These are phyloP conservation scores for Oxyscelio sp. DNA, from an alignment of 2,888 invertebrate species.

Conservation along the genomic window DNA sequence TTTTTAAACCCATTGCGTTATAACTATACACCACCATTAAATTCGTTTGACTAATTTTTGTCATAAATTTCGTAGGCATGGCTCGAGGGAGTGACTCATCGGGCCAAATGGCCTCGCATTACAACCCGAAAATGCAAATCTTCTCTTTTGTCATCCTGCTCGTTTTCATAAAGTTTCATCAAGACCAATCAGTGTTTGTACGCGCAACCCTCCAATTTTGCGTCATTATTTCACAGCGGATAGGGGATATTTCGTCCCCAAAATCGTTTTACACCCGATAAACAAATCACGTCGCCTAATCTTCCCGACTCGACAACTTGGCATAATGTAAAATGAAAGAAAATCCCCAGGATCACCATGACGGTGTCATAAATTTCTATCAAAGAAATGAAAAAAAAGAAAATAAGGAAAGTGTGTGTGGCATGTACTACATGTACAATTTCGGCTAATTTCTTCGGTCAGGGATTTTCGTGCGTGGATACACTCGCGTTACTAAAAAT, in stretches of 20 bases:
- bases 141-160: slow-evolving; percentile 68
- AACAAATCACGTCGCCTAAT: slow-evolving; percentile 69
- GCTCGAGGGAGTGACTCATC: slow-evolving; percentile 68
- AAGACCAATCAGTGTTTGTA: slow-evolving; percentile 70
- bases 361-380: slow-evolving; percentile 22
- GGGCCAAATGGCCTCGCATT: slow-evolving; percentile 68
- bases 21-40: slow-evolving; percentile 31
- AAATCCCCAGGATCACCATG: slow-evolving; percentile 28
- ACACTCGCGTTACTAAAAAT: slow-evolving; percentile 50
- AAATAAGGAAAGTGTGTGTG: too few species aligned
- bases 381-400: too few species aligned
- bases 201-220: slow-evolving; percentile 63
- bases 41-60: slow-evolving; percentile 70
- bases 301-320: slow-evolving; percentile 49
- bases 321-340: slow-evolving; percentile 58
- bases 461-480: not conserved
- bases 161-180: slow-evolving; percentile 73
- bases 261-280: slow-evolving; percentile 71
- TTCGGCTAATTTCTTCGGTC: too few species aligned
- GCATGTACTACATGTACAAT: too few species aligned
- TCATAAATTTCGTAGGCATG: slow-evolving; percentile 58
- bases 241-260: slow-evolving; percentile 44
- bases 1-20: slow-evolving; percentile 23
- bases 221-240: slow-evolving; percentile 64
- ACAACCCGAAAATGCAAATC: slow-evolving; percentile 73